These are phyloP conservation scores for Sussaba pulchella DNA, from an alignment of 2,888 invertebrate species.

Conservation along the genomic window DNA sequence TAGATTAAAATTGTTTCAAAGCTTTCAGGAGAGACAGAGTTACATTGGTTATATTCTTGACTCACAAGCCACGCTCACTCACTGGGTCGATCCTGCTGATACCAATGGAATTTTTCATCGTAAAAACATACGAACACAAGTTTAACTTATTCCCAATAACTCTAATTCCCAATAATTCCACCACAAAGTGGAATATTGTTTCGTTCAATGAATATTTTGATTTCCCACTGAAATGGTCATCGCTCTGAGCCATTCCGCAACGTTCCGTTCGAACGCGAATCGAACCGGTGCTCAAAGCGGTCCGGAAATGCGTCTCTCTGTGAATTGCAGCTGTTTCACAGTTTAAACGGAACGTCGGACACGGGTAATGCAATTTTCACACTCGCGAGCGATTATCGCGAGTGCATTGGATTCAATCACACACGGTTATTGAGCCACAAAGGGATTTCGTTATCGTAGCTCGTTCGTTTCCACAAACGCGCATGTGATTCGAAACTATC, in stretches of 20 bases:
- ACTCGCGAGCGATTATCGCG: not conserved
- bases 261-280: not conserved
- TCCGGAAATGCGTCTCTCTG: not conserved
- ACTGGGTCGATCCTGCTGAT: too few species aligned
- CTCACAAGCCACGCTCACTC: too few species aligned
- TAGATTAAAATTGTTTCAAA: too few species aligned
- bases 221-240: too few species aligned
- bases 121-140: too few species aligned
- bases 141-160: too few species aligned
- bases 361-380: not conserved
- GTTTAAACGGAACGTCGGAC: not conserved
- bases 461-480: slow-evolving; percentile 27
- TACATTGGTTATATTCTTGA: too few species aligned
- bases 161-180: too few species aligned
- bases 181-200: too few species aligned
- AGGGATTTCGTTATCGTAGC: slow-evolving; percentile 14
- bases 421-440: slow-evolving; percentile 5
- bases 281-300: not conserved
- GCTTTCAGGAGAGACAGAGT: too few species aligned
- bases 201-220: too few species aligned
- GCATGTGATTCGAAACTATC: not conserved
- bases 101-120: too few species aligned
- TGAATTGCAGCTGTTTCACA: not conserved
- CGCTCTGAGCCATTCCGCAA: not conserved
- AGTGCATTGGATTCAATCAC: not conserved